These are phyloP conservation scores for Corydoras maculifer DNA, from an alignment of 2,113 vertebrate species.

Conservation along the genomic window DNA sequence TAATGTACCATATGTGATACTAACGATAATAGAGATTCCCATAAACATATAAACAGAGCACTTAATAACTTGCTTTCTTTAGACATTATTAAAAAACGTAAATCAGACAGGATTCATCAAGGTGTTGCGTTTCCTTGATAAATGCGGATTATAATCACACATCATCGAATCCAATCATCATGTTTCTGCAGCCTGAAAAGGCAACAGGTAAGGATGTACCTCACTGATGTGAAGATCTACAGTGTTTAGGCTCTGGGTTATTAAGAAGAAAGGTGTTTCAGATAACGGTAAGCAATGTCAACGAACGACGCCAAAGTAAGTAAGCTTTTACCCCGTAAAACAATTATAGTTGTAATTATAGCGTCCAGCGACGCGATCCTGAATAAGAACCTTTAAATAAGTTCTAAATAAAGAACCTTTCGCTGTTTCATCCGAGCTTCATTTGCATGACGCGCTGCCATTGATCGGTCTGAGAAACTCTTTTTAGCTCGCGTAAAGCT, in stretches of 20 bases:
- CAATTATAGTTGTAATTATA: neutral
- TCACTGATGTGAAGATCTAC: fast-evolving
- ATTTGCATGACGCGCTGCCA: constrained; percentile 17
- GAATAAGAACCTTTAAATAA: neutral
- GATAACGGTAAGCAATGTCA: neutral
- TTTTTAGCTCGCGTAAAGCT: no score
- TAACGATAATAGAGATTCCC: no score
- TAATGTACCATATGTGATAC: no score
- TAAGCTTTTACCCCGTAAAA: no score
- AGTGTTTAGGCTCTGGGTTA: fast-evolving
- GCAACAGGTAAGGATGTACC: constrained; percentile 35
- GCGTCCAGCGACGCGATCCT: neutral
- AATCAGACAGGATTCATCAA: neutral
- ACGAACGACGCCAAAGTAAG: no score
- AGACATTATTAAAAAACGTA: no score
- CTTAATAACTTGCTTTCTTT: no score
- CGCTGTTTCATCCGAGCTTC: neutral
- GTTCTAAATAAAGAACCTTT: neutral
- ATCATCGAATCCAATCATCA: constrained; percentile 42
- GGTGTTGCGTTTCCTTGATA: neutral
- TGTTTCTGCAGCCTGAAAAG: constrained; percentile 32
- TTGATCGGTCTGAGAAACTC: constrained; percentile 7
- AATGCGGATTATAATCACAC: constrained; percentile 31
- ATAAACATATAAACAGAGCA: no score
- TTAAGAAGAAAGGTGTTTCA: neutral